phyloP scores from a whole-genome alignment of 2,113 vertebrate genomes.

The Psilopogon haemacephalus region DNA sequence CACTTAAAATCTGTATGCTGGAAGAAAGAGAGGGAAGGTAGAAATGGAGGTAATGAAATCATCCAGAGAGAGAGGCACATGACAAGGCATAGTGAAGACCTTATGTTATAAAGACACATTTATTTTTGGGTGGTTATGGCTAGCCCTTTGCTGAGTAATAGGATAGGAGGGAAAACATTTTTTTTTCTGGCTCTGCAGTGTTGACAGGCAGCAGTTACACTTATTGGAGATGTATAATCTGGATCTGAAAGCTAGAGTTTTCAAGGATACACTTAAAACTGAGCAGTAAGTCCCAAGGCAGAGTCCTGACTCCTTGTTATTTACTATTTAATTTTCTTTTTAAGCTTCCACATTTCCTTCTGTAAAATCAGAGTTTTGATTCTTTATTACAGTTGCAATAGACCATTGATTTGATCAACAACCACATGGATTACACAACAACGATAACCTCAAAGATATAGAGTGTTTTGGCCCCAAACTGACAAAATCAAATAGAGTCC shows the following conservation, averaged over 20 bases:
- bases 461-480: neutral
- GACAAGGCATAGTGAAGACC: neutral
- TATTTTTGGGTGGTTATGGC: slow-evolving; percentile 35
- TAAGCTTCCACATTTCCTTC: neutral
- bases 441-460: neutral
- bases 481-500: neutral
- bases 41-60: neutral
- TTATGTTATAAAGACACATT: slow-evolving; percentile 3
- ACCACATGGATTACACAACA: neutral
- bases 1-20: neutral
- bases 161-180: neutral
- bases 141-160: slow-evolving; percentile 1
- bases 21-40: neutral
- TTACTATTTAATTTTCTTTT: neutral
- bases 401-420: neutral
- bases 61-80: neutral
- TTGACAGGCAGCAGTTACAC: neutral
- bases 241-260: neutral
- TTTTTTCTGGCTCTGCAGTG: neutral
- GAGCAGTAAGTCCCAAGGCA: neutral
- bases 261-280: neutral
- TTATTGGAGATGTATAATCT: neutral
- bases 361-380: neutral
- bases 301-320: neutral
- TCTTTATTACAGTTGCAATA: neutral